Conservation (phyloP, 2,888 invertebrate species). For the Agrotis ipsilon region DNA sequence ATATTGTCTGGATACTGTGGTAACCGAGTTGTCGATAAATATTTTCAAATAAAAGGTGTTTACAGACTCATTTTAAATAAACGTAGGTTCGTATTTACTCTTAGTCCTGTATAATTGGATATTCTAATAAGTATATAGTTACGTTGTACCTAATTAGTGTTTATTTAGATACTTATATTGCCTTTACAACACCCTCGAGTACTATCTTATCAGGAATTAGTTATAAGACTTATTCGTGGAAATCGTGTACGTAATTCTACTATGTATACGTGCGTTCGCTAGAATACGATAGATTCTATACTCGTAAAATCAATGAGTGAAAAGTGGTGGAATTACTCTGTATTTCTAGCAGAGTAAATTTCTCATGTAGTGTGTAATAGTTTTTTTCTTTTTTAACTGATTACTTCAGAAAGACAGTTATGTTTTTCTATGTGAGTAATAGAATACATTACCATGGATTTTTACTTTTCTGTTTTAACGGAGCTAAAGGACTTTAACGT, state of each 20-base stretch:
- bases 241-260: neutral
- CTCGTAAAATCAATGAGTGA: neutral
- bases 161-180: conserved; percentile 10
- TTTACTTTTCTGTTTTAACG: no score
- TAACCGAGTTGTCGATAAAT: no score
- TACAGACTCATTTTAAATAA: conserved; percentile 1
- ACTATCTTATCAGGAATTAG: neutral
- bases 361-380: no score
- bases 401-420: no score
- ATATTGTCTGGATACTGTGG: no score
- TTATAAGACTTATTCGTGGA: conserved; percentile 1
- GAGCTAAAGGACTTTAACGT: no score
- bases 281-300: no score
- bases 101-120: neutral
- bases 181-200: conserved; percentile 7
- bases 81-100: neutral
- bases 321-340: no score
- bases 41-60: neutral
- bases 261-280: neutral
- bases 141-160: conserved; percentile 8
- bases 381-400: no score
- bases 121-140: neutral
- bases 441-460: no score
- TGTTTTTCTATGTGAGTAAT: no score
- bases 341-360: no score